Conservation (phyloP, 1,140 invertebrate species). For the Phymastichus coffea region DNA sequence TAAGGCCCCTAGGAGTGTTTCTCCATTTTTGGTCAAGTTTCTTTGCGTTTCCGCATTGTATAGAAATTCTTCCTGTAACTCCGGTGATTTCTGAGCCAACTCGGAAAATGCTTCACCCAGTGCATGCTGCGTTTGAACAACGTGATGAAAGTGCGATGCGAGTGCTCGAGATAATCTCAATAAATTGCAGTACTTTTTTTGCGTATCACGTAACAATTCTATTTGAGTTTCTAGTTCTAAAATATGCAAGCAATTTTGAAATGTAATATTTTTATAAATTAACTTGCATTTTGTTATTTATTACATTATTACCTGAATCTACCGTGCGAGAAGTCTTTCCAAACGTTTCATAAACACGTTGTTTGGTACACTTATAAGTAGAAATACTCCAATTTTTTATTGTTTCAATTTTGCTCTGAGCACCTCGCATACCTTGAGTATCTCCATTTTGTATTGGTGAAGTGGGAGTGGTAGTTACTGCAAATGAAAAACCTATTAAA, state of each 20-base stretch:
- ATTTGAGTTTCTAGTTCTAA: constrained; percentile 90
- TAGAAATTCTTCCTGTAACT: constrained; percentile 91
- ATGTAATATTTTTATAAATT: neutral
- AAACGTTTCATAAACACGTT: constrained; percentile 91
- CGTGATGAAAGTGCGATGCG: constrained; percentile 85
- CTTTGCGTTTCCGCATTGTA: constrained; percentile 95
- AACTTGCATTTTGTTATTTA: neutral
- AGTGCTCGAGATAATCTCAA: constrained; percentile 81
- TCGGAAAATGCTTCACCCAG: constrained; percentile 93
- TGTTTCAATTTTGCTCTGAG: constrained; percentile 80
- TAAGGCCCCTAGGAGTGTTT: constrained; percentile 85
- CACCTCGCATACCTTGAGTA: constrained; percentile 62
- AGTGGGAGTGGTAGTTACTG: constrained; percentile 46
- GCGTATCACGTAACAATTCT: constrained; percentile 88
- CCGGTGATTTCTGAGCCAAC: constrained; percentile 90
- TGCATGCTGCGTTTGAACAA: constrained; percentile 82
- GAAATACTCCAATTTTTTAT: constrained; percentile 95
- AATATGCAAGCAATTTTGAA: constrained; percentile 35
- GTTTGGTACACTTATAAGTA: constrained; percentile 95
- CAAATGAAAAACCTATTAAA: constrained; percentile 24
- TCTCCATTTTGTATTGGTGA: constrained; percentile 63
- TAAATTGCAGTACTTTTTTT: constrained; percentile 88
- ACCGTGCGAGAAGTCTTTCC: constrained; percentile 91
- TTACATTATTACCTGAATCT: constrained; percentile 68
- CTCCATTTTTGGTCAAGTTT: constrained; percentile 91